phyloP scores from a whole-genome alignment of 2,888 invertebrate species.

The Ophion obscuratus region DNA sequence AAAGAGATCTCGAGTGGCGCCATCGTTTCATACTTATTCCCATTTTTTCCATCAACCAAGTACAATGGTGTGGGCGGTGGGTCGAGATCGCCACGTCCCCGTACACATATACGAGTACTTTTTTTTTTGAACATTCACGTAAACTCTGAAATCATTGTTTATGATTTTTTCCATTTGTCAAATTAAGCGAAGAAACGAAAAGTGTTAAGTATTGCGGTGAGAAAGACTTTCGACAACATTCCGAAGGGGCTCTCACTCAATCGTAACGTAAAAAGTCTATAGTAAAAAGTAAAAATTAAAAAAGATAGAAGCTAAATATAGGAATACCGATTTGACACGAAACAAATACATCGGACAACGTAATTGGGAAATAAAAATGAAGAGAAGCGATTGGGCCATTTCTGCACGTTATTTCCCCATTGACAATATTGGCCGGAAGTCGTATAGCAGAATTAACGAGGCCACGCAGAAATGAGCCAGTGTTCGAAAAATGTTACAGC shows the following conservation, averaged over 20 bases:
- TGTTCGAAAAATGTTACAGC: conserved; percentile 29
- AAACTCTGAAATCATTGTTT: neutral
- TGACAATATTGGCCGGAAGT: conserved; percentile 2
- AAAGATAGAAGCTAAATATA: too few relatives aligned
- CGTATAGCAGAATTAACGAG: conserved; percentile 3
- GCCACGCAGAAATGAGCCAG: neutral
- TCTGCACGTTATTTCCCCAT: neutral
- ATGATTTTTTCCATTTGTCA: too few relatives aligned
- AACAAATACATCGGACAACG: neutral
- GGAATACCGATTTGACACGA: neutral
- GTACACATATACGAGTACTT: neutral
- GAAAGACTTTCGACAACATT: too few relatives aligned
- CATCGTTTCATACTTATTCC: conserved; percentile 59
- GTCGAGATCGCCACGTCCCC: neutral
- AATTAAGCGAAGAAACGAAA: too few relatives aligned
- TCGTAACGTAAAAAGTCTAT: too few relatives aligned
- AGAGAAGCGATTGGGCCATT: neutral
- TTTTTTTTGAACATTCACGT: neutral
- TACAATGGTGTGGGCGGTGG: conserved; percentile 17
- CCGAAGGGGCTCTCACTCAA: too few relatives aligned
- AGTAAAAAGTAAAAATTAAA: too few relatives aligned
- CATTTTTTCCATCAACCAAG: conserved; percentile 19
- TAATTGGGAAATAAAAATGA: too few relatives aligned
- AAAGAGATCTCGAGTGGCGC: conserved; percentile 55
- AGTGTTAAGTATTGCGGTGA: too few relatives aligned